Percentiles rank a stretch among this genome's conserved stretches.
Conservation (phyloP, 1,140 invertebrate genomes). For the Neomicropteryx cornuta region DNA sequence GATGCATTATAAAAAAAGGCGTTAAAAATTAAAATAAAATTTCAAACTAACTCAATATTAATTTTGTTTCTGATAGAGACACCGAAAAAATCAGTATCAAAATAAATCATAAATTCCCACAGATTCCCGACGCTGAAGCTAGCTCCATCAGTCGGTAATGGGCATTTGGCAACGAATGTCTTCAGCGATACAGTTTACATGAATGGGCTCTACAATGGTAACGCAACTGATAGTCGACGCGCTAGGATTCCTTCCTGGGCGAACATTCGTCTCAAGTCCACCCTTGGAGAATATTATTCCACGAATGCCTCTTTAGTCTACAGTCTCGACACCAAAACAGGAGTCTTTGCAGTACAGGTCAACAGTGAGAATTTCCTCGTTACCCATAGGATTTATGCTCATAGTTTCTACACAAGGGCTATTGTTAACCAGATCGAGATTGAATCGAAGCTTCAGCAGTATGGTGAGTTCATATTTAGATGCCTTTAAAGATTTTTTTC, state of each 20-base stretch:
- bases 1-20: too few relatives aligned
- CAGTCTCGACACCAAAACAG: constrained; percentile 30
- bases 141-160: constrained; percentile 44
- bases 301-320: constrained; percentile 30
- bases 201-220: constrained; percentile 45
- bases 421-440: constrained; percentile 43
- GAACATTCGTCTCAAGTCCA: constrained; percentile 41
- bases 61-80: too few relatives aligned
- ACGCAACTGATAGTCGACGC: constrained; percentile 37
- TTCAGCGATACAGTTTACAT: constrained; percentile 45
- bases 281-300: constrained; percentile 23
- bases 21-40: too few relatives aligned
- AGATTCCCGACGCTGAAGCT: too few relatives aligned
- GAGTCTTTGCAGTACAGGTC: constrained; percentile 31
- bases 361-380: constrained; percentile 34
- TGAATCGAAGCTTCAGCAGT: constrained; percentile 16
- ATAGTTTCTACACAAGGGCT: constrained; percentile 42
- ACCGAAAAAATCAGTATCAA: too few relatives aligned
- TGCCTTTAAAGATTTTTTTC: too few relatives aligned
- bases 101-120: too few relatives aligned
- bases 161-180: constrained; percentile 43
- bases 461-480: too few relatives aligned
- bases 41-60: too few relatives aligned
- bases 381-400: constrained; percentile 42
- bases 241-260: constrained; percentile 44